Evolutionary conservation across 92 coral and sea anemone species (phyloP), one percentile per base, ranked within the genome.

Genomic region (Palythoa grandiflora): DNA sequence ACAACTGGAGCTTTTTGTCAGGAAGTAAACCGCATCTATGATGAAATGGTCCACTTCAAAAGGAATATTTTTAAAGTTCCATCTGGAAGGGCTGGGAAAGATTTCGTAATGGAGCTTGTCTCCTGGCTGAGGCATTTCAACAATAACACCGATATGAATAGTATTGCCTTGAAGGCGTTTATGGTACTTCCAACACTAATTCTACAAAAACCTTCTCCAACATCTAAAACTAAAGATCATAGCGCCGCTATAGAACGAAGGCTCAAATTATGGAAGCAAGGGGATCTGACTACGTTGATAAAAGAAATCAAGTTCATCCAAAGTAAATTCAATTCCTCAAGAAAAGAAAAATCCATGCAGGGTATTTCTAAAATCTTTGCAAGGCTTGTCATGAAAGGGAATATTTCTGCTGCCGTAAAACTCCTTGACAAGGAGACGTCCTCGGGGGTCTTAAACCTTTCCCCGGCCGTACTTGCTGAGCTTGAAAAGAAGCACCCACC

Each of bases 211-310:
- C 55, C 55, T 51, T 51, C 55, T 51, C 8, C 55, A 6, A 51
- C 55, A 6, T 51, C 96, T 1, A 91, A 93, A 77, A 87, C 93
- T 35, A 91, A 90, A 79, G 90, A 90, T 5, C 93, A 90, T 52
- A 91, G 91, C 74, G 95, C 87, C 21, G 91, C 93, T 66, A 40
- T 93, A 16, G 84, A 83, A 35, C 91, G 78, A 51, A 89, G 91
- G 9, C 83, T 93, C 47, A 80, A 16, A 21, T 35, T 85, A 38
- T 93, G 92, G 92, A 88, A 77, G 85, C 81, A 84, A 63, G 96
- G 94, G 37, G 85, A 93, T 28, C 92, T 91, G 84, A 74, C 38
- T 78, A 89, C 68, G 53, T 28, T 28, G 28, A 28, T 28, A 28
- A 28, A 28, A 28, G 75, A 88, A 17, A 61, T 38, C n/a, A 93